Conservation (phyloP, 2,113 vertebrate species). For the Boleophthalmus pectinirostris region DNA sequence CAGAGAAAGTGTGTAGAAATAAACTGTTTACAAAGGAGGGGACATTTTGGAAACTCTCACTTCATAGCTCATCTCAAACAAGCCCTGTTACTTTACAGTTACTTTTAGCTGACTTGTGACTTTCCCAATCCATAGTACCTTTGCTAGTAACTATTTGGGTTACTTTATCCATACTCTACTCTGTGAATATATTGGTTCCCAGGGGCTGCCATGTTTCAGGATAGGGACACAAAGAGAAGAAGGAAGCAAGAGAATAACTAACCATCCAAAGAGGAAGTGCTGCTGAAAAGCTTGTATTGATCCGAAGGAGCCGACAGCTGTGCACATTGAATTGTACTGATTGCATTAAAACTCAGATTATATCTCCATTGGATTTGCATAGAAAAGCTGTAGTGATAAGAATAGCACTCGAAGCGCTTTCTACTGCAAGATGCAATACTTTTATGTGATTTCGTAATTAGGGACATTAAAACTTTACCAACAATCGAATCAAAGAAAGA, state of each 20-base stretch:
- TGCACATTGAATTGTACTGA: conserved; percentile 21
- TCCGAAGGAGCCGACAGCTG: conserved; percentile 11
- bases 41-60: too few relatives aligned
- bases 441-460: neutral
- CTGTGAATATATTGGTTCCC: conserved; percentile 43
- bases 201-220: conserved; percentile 14
- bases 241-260: neutral
- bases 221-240: conserved; percentile 3
- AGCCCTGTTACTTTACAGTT: too few relatives aligned
- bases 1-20: too few relatives aligned
- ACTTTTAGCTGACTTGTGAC: too few relatives aligned
- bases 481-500: neutral
- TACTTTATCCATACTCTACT: too few relatives aligned
- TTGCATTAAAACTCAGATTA: conserved; percentile 40
- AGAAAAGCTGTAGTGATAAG: conserved; percentile 10
- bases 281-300: conserved; percentile 5
- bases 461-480: neutral
- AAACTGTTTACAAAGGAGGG: too few relatives aligned
- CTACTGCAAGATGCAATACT: conserved; percentile 7
- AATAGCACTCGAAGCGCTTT: conserved; percentile 8
- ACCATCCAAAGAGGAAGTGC: neutral
- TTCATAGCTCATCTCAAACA: too few relatives aligned
- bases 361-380: conserved; percentile 48
- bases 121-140: too few relatives aligned
- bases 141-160: too few relatives aligned